These are phyloP conservation scores for Oncorhynchus nerka DNA, from an alignment of 2,113 vertebrate species.

Conservation along the genomic window DNA sequence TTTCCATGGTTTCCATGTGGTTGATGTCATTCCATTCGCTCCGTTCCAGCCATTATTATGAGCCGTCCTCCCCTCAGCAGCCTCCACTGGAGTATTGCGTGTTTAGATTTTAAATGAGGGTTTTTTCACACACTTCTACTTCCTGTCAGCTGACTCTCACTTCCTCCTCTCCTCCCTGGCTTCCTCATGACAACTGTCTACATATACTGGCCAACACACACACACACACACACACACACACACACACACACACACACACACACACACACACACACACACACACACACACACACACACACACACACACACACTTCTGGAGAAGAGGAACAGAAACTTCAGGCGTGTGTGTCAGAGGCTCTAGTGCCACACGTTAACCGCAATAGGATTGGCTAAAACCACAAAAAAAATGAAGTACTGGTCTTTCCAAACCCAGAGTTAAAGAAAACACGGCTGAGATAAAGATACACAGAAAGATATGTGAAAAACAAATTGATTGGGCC, in stretches of 20 bases:
- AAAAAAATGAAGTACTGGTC: conserved; percentile 35
- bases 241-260: no score
- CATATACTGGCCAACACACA: neutral
- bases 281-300: neutral
- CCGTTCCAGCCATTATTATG: no score
- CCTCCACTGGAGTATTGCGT: neutral
- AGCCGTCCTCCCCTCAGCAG: no score
- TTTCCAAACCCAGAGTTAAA: conserved; percentile 4
- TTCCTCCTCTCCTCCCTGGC: conserved; percentile 56
- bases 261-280: no score
- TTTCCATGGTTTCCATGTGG: no score
- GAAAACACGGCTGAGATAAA: neutral
- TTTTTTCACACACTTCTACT: conserved; percentile 55
- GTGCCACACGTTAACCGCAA: conserved; percentile 36
- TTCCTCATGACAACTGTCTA: conserved; percentile 16
- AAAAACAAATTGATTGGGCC: neutral
- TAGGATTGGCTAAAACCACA: conserved; percentile 43
- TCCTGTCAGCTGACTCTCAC: conserved; percentile 68
- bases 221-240: neutral
- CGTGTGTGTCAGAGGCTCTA: conserved; percentile 21
- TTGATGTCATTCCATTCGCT: no score
- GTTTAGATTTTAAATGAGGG: conserved; percentile 17
- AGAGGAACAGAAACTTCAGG: conserved; percentile 61
- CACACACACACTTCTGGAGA: conserved; percentile 16
- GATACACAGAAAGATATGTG: neutral